A percentile compares a stretch with the other conserved stretches of the same genome.
Evolutionary conservation across 2,888 invertebrate genomes (phyloP).

Genomic region (Fragum sueziense): DNA sequence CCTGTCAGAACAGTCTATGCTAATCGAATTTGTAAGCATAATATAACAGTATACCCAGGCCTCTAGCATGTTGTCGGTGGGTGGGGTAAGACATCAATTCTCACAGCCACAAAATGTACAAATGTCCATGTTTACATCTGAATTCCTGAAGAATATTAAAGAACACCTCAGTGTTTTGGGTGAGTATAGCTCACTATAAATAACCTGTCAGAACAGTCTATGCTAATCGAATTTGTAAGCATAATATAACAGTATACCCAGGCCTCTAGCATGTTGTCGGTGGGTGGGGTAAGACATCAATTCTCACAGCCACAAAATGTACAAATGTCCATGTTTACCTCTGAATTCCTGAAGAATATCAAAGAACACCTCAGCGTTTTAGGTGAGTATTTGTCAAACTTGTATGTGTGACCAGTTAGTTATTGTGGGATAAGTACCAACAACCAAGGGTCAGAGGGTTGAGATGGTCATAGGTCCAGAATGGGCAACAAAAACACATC

Average conservation of each 20-base stretch:
- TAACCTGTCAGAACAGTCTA: no score
- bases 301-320: slow-evolving; percentile 97
- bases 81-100: slow-evolving; percentile 95
- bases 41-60: slow-evolving; percentile 79
- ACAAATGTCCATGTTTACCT: slow-evolving; percentile 92
- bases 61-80: slow-evolving; percentile 91
- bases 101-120: slow-evolving; percentile 95
- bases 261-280: slow-evolving; percentile 88
- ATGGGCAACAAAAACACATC: no score
- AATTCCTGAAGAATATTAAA: slow-evolving; percentile 90
- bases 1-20: no score
- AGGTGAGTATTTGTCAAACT: no score
- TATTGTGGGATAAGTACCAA: no score
- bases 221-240: no score
- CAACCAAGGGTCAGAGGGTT: no score
- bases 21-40: no score
- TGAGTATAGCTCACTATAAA: no score
- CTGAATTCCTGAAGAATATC: slow-evolving; percentile 92
- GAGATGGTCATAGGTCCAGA: no score
- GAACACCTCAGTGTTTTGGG: slow-evolving; percentile 84
- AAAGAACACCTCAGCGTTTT: slow-evolving; percentile 84
- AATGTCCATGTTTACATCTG: slow-evolving; percentile 93
- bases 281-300: slow-evolving; percentile 95
- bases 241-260: slow-evolving; percentile 79
- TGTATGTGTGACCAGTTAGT: no score